Evolutionary conservation across 2,113 vertebrate species (phyloP).

Genomic region (Rynchops niger): DNA sequence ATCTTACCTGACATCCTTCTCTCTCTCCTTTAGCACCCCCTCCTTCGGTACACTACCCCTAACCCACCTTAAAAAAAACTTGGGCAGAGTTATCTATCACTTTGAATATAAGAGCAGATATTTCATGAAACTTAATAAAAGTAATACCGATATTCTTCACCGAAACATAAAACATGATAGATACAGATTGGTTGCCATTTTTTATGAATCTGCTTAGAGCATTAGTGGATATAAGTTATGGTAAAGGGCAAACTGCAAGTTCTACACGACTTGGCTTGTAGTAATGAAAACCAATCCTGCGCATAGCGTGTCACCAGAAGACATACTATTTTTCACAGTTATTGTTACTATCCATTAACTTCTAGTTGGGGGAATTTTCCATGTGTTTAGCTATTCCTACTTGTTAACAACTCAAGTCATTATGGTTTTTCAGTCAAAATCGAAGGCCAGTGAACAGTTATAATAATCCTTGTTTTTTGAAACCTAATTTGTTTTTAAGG

Average conservation of each 20-base stretch:
- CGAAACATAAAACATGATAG: slow-evolving; percentile 57
- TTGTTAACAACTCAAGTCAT: neutral
- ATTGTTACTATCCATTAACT: neutral
- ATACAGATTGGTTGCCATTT: slow-evolving; percentile 47
- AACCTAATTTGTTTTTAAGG: neutral
- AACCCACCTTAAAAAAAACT: neutral
- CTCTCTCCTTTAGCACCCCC: neutral
- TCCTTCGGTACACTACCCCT: neutral
- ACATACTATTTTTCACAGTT: neutral
- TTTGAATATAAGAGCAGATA: neutral
- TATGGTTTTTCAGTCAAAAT: neutral
- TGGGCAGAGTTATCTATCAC: neutral
- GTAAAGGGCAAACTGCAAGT: slow-evolving; percentile 46
- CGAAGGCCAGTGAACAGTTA: neutral
- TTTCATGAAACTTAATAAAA: slow-evolving; percentile 63
- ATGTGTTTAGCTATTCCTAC: neutral
- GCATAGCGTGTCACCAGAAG: neutral
- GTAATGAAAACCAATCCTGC: slow-evolving; percentile 52
- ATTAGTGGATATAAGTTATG: slow-evolving; percentile 47
- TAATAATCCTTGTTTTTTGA: neutral
- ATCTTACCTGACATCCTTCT: neutral
- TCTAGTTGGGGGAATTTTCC: neutral
- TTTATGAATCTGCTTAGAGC: slow-evolving; percentile 53
- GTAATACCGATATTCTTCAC: slow-evolving; percentile 50
- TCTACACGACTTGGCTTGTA: slow-evolving; percentile 48